phyloP scores from a whole-genome alignment of 1,140 invertebrate species.

The Nephila pilipes region DNA sequence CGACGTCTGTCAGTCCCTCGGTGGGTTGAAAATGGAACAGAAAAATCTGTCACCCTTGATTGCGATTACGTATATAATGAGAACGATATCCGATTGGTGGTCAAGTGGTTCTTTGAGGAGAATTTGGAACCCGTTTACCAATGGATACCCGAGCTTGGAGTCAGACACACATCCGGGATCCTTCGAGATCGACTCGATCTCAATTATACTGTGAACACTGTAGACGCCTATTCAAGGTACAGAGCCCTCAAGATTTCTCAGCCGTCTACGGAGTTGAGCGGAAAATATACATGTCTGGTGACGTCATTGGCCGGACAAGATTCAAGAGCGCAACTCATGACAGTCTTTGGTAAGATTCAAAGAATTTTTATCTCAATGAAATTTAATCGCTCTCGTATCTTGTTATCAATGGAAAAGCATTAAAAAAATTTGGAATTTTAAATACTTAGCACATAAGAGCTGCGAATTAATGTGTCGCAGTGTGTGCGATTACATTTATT shows the following conservation, averaged over 20 bases:
- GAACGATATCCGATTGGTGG: constrained; percentile 84
- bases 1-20: constrained; percentile 86
- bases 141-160: constrained; percentile 86
- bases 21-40: constrained; percentile 85
- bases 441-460: too few species aligned
- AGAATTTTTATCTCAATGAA: too few species aligned
- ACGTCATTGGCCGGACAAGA: constrained; percentile 88
- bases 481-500: too few species aligned
- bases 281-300: constrained; percentile 89
- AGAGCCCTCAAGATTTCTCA: constrained; percentile 88
- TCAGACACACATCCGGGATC: constrained; percentile 85
- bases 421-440: too few species aligned
- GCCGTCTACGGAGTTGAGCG: constrained; percentile 87
- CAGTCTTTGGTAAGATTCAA: constrained; percentile 84
- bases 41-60: constrained; percentile 87
- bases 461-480: too few species aligned
- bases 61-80: constrained; percentile 87
- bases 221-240: constrained; percentile 86
- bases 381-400: too few species aligned
- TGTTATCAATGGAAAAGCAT: too few species aligned
- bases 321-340: constrained; percentile 86
- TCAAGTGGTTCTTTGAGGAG: constrained; percentile 90
- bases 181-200: constrained; percentile 87
- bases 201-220: constrained; percentile 85
- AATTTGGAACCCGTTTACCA: constrained; percentile 87